Evolutionary conservation across 2,797 vertebrate species (phyloP).

Genomic region (Philypnodon macrostomus): DNA sequence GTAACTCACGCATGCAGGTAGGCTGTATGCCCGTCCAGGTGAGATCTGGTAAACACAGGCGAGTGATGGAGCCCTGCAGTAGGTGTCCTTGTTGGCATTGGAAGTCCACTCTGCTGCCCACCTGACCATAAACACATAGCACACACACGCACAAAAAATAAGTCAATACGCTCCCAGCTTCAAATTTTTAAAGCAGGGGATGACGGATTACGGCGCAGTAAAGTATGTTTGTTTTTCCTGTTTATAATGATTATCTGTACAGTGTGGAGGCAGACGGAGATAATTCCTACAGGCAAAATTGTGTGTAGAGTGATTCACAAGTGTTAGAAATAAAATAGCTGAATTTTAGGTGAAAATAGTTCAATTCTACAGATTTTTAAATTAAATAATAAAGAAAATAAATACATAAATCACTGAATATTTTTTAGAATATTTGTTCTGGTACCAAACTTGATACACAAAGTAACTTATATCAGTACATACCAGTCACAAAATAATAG

Average conservation of each 20-base stretch:
- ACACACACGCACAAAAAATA: conserved; percentile 50
- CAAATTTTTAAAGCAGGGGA: conserved; percentile 51
- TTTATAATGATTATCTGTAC: conserved; percentile 58
- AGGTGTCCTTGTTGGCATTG: conserved; percentile 93
- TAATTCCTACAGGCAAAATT: conserved; percentile 42
- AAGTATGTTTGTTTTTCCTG: conserved; percentile 14
- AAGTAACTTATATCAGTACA: too few species aligned
- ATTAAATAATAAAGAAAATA: neutral
- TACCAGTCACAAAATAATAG: too few species aligned
- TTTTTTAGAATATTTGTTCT: too few species aligned
- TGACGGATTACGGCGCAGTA: conserved; percentile 37
- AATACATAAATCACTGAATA: too few species aligned
- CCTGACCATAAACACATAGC: conserved; percentile 72
- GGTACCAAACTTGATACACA: too few species aligned
- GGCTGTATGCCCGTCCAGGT: conserved; percentile 92
- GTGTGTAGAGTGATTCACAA: conserved; percentile 40
- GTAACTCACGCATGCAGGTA: conserved; percentile 88
- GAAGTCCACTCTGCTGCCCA: conserved; percentile 89
- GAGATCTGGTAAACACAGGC: conserved; percentile 89
- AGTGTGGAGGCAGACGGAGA: conserved; percentile 47
- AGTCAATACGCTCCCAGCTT: conserved; percentile 57
- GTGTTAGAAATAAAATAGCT: conserved; percentile 29
- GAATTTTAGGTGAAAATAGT: conserved; percentile 8
- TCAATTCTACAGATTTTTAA: too few species aligned
- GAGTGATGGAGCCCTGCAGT: conserved; percentile 91